These are phyloP conservation scores for Gracilinanus agilis DNA, from an alignment of 2,113 vertebrate genomes.

Conservation along the genomic window DNA sequence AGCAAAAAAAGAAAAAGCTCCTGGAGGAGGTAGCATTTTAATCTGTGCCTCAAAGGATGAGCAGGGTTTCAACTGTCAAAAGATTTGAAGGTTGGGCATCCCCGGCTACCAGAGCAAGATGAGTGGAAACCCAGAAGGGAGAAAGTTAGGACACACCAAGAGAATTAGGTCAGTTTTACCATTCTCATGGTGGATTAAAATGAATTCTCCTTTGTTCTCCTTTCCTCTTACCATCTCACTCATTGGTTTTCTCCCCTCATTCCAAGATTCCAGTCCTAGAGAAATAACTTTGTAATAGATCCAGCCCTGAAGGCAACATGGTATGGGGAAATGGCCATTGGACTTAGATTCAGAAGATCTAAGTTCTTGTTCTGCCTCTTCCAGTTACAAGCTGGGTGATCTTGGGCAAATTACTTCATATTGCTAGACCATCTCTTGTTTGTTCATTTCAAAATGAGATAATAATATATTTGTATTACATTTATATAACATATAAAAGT, in stretches of 20 bases:
- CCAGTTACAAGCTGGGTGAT: no score
- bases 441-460: neutral
- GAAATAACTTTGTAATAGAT: neutral
- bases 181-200: neutral
- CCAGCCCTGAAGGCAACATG: neutral
- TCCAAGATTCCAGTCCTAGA: neutral
- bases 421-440: neutral
- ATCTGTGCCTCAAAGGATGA: neutral
- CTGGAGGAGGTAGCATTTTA: neutral
- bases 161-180: neutral
- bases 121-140: neutral
- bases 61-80: neutral
- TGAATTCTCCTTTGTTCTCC: neutral
- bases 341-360: neutral
- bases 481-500: no score
- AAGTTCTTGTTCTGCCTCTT: neutral
- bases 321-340: neutral
- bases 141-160: neutral
- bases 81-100: neutral
- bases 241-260: neutral
- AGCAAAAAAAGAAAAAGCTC: neutral
- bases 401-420: neutral
- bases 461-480: neutral
- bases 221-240: neutral
- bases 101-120: neutral